phyloP scores from a whole-genome alignment of 2,888 invertebrate genomes.

The Patella ulyssiponensis region DNA sequence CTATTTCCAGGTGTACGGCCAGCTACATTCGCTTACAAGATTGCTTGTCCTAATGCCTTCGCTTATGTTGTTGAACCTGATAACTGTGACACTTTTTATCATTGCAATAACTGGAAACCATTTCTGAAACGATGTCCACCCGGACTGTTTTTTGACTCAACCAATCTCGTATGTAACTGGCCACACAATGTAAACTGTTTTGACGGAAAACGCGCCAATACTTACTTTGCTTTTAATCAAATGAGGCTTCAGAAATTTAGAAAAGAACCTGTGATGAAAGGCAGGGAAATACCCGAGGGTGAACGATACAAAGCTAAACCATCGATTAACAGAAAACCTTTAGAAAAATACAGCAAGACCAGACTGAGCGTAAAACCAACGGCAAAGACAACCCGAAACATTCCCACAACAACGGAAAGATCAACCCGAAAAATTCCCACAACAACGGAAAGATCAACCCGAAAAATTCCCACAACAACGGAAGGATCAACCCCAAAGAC shows the following conservation, averaged over 20 bases:
- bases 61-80: constrained; percentile 35
- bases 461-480: background rate
- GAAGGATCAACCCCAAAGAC: background rate
- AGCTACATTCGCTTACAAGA: constrained; percentile 3
- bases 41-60: constrained; percentile 29
- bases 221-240: constrained; percentile 23
- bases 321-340: too few relatives aligned
- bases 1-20: background rate
- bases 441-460: background rate
- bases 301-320: background rate
- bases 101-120: constrained; percentile 40
- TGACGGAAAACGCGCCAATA: constrained; percentile 34
- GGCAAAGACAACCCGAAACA: background rate
- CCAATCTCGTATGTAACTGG: constrained; percentile 40
- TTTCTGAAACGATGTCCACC: constrained; percentile 27
- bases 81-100: constrained; percentile 38
- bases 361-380: too few relatives aligned
- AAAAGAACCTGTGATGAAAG: background rate
- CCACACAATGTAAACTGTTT: constrained; percentile 37
- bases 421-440: background rate
- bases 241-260: constrained; percentile 10
- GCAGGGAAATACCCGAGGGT: background rate
- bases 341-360: too few relatives aligned
- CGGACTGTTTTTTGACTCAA: constrained; percentile 33
- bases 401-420: background rate